Evolutionary conservation across 2,797 vertebrate genomes (phyloP).

Genomic region (Gastrophryne carolinensis): DNA sequence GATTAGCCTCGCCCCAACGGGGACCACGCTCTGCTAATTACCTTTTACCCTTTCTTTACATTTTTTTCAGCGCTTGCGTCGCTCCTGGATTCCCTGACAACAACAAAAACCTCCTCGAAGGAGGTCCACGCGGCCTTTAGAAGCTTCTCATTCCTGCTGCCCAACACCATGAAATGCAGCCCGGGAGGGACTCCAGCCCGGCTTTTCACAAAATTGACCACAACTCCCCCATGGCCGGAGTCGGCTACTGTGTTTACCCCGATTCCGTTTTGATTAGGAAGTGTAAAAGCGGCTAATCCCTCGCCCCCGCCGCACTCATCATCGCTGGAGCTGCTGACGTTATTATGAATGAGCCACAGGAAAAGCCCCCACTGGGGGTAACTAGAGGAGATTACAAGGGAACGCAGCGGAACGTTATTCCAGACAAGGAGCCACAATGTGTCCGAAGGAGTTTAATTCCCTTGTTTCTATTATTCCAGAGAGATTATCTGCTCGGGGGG

Average conservation of each 20-base stretch:
- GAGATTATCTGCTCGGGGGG: not conserved
- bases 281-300: not conserved
- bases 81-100: not conserved
- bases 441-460: not conserved
- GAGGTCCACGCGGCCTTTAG: not conserved
- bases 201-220: slow-evolving; percentile 2
- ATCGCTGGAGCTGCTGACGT: not conserved
- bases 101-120: slow-evolving; percentile 23
- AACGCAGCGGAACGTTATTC: not conserved
- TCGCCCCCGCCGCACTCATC: not conserved
- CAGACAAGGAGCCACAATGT: slow-evolving; percentile 3
- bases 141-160: slow-evolving; percentile 7
- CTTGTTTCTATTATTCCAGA: not conserved
- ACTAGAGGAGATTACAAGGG: slow-evolving; percentile 37
- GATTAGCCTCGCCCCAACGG: slow-evolving; percentile 25
- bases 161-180: slow-evolving; percentile 32
- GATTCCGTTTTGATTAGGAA: not conserved
- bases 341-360: slow-evolving; percentile 25
- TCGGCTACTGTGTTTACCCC: not conserved
- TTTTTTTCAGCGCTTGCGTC: slow-evolving; percentile 12
- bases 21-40: slow-evolving; percentile 12
- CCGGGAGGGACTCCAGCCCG: slow-evolving; percentile 15
- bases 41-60: not conserved
- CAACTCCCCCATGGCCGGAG: not conserved
- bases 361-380: slow-evolving; percentile 7